Conservation (phyloP, 2,113 vertebrate species). For the Pionites leucogaster region DNA sequence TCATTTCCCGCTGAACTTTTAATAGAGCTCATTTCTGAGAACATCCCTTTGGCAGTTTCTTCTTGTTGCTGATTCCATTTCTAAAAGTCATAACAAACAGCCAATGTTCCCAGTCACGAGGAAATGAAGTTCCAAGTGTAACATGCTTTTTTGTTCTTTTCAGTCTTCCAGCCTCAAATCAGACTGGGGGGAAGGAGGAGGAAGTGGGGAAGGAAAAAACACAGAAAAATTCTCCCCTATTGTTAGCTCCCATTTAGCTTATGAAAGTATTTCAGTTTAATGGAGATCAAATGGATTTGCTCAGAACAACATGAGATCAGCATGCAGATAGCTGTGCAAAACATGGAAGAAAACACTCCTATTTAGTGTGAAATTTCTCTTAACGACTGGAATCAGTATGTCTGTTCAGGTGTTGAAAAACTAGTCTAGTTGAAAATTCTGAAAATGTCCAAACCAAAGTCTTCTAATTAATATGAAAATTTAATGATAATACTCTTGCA, state of each 20-base stretch:
- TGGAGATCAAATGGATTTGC: not conserved
- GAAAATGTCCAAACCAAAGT: not conserved
- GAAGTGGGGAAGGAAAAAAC: accelerated
- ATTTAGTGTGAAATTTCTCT: not conserved
- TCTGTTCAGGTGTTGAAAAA: not conserved
- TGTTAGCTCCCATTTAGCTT: not conserved
- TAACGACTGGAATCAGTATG: not conserved
- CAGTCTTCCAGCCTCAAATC: not conserved
- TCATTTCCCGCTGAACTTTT: slow-evolving; percentile 4
- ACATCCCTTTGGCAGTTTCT: not conserved
- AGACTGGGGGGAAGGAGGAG: accelerated
- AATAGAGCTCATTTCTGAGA: slow-evolving; percentile 51
- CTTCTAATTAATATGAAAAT: not conserved
- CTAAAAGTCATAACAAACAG: not conserved
- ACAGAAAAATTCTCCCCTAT: not conserved
- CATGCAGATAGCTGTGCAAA: not conserved
- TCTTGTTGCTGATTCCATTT: not conserved
- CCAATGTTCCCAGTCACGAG: not conserved
- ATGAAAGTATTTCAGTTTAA: not conserved
- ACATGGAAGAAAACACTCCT: not conserved
- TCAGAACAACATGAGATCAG: not conserved
- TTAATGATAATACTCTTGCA: not conserved
- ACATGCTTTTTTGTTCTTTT: not conserved
- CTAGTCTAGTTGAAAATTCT: not conserved
- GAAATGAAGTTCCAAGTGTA: not conserved